Evolutionary conservation across 2,888 invertebrate genomes (phyloP), one percentile per base, ranked within the genome.

Genomic region (Cistogaster globosa): DNA sequence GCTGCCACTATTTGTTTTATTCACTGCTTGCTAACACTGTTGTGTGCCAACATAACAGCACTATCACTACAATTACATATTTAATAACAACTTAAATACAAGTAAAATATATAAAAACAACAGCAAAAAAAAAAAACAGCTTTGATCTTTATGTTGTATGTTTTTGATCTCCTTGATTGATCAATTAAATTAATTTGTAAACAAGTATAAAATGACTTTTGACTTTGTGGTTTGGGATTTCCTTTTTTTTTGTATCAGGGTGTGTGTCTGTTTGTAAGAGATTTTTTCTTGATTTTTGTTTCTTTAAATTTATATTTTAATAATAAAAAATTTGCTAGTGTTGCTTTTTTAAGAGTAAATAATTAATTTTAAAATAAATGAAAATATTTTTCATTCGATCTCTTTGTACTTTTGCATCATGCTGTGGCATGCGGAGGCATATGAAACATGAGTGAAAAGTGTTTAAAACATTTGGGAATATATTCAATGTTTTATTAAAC

Each of bases 141-240:
- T 87, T 87, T 86, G 87, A 86, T 86, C 86, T 87, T 74, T 68
- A 75, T 84, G 86, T 87, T 75, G 76, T 77, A 58, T 72, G 82
- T 90, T 89, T 89, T 90, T 90, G 90, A 90, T 90, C 91, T 90
- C 90, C 89, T 89, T 91, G 90, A 91, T 91, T 91, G 90, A 91
- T 91, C 90, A 91, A 91, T 91, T 91, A 91, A 91, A 91, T 90
- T 91, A 90, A 90, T 91, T 91, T 91, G 91, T 91, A 91, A 91
- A 90, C 91, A 91, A 84, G 86, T 84, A 81, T 84, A 75, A 86
- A 87, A 79, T 86, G 87, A 86, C 86, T 86, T 84, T 87, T 86
- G 84, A 86, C 84, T 85, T 74, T 77, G 81, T 69, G 53, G 76
- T 65, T 82, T 76, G 63, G 65, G 75, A 67, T 72, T 77, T 68